Evolutionary conservation across 2,113 vertebrate species (phyloP), one percentile per base, ranked within the genome.

Genomic region (Oophaga pumilio): DNA sequence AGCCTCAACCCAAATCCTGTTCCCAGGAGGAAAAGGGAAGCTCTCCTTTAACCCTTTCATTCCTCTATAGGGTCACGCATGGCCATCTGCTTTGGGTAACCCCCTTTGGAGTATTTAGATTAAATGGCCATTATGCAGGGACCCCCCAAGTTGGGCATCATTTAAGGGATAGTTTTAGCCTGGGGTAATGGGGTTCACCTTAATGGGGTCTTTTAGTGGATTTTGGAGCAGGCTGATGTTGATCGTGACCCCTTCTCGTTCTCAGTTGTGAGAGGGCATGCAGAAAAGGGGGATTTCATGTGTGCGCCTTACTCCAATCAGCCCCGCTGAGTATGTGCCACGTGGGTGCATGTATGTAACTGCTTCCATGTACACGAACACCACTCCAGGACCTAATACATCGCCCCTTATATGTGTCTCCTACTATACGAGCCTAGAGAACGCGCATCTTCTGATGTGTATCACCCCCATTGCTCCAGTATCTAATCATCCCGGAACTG

Each of bases 1-100:
- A 60, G 84, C 60, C 53, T 22, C 64, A 73, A 8, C 85, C 85
- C 77, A 80, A 79, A 86, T 86, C 85, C 85, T 68, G 76, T 86
- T 56, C 64, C 24, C 56, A 49, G 12, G 20, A 69, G 77, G 77
- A 85, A 57, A 84, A 84, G 82, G 83, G 28, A 74, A 74, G 26
- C 69, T n/a, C 24, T 80, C 24, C 15, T 15, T 60, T 81, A 62
- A 81, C 78, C 26, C 78, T 60, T 81, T 80, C 26, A 28, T 33
- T 18, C 24, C 56, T n/a, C 53, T 17, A 11, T 20, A 20, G 73
- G 18, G 33, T 43, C 33, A 3, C 33, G 33, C 2, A 43, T 43
- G 33, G 33, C 5, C 33, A 5, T 43, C 33, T 43, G 33, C 33
- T 43, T 43, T 43, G 33, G 3, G 33, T 43, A 43, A 43, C 33